A percentile compares a stretch with the other conserved stretches of the same genome.
phyloP scores from a whole-genome alignment of 2,797 vertebrate species.

The Crenichthys baileyi region DNA sequence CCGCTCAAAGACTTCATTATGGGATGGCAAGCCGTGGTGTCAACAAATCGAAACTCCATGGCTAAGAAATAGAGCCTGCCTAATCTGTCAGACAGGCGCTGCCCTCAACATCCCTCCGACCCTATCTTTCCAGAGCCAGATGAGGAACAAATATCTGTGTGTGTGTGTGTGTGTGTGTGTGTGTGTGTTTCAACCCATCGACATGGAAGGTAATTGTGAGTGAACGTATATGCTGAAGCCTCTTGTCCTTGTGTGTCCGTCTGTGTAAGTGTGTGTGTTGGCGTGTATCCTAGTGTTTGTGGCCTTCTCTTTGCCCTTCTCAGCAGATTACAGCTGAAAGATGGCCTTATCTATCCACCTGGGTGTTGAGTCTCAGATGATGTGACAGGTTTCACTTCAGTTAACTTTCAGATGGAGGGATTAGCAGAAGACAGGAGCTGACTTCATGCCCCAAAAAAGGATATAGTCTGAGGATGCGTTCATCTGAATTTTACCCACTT shows the following conservation, averaged over 20 bases:
- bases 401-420: constrained; percentile 52
- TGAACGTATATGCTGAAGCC: constrained; percentile 20
- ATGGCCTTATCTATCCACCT: constrained; percentile 52
- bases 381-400: constrained; percentile 57
- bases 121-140: constrained; percentile 51
- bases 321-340: constrained; percentile 51
- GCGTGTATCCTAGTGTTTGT: constrained; percentile 12
- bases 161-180: neutral
- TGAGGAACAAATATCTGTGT: constrained; percentile 7
- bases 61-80: constrained; percentile 58
- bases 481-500: neutral
- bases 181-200: constrained; percentile 10
- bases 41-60: constrained; percentile 52
- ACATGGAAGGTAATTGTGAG: constrained; percentile 39
- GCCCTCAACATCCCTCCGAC: constrained; percentile 35
- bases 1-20: constrained; percentile 67
- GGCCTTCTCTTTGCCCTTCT: constrained; percentile 55
- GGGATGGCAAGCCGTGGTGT: constrained; percentile 41
- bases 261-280: neutral
- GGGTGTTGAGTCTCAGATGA: constrained; percentile 45
- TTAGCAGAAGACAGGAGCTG: constrained; percentile 9
- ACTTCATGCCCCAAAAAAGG: neutral
- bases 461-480: neutral
- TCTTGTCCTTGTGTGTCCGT: constrained; percentile 9
- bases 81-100: constrained; percentile 55